Evolutionary conservation across 92 coral and sea anemone species (phyloP).

Genomic region (Hydrozoanthus gracilis): DNA sequence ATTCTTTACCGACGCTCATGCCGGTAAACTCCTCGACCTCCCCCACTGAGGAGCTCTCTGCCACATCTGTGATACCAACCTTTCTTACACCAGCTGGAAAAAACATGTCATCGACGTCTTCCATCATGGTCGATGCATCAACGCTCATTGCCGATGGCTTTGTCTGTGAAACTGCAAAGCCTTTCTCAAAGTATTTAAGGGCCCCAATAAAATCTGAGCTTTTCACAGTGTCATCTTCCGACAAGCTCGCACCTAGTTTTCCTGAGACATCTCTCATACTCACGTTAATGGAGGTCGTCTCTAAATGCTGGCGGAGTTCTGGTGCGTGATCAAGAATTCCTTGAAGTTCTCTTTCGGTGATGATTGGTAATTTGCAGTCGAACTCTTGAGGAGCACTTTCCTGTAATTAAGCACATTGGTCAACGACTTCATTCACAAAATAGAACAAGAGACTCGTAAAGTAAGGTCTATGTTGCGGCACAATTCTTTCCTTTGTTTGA

Average conservation of each 20-base stretch:
- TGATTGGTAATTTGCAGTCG: conserved; percentile 81
- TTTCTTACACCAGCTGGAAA: neutral
- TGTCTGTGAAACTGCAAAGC: conserved; percentile 32
- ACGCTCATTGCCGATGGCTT: conserved; percentile 70
- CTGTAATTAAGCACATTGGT: conserved; percentile 30
- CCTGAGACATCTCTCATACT: conserved; percentile 75
- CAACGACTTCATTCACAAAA: neutral
- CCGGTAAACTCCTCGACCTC: conserved; percentile 19
- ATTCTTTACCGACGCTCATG: conserved; percentile 53
- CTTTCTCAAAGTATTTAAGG: conserved; percentile 45
- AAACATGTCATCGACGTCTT: conserved; percentile 45
- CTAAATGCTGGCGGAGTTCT: conserved; percentile 66
- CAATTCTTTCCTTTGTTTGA: no score
- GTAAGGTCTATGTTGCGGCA: neutral
- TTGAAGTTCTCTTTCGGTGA: conserved; percentile 78
- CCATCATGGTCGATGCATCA: conserved; percentile 74
- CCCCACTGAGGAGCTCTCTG: conserved; percentile 38
- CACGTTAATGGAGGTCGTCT: conserved; percentile 61
- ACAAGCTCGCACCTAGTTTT: conserved; percentile 41
- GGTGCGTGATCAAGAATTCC: conserved; percentile 76
- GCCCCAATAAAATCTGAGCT: conserved; percentile 25
- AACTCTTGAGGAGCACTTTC: conserved; percentile 75
- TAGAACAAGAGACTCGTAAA: no score
- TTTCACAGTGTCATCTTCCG: conserved; percentile 38
- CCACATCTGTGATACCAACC: neutral